Percentiles rank a stretch among this genome's conserved stretches.
These are phyloP conservation scores for Pollicipes pollicipes DNA, from an alignment of 1,140 invertebrate species.

Conservation along the genomic window DNA sequence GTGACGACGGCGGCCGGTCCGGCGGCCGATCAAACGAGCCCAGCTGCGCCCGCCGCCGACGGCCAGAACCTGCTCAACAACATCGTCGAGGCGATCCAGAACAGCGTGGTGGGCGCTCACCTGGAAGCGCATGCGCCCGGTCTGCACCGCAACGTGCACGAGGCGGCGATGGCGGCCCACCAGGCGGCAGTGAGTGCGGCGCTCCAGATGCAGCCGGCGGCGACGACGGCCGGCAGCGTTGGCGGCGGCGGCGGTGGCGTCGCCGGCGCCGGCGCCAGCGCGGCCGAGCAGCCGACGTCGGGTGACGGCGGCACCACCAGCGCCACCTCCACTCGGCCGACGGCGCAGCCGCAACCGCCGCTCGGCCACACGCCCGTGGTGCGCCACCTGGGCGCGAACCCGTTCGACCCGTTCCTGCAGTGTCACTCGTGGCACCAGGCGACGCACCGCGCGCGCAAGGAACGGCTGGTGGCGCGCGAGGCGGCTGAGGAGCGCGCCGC, in stretches of 20 bases:
- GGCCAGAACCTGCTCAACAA: background rate
- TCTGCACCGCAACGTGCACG: background rate
- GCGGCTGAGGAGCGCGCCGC: background rate
- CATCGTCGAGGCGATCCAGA: background rate
- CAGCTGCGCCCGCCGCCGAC: background rate
- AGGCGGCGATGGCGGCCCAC: background rate
- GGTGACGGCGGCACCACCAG: background rate
- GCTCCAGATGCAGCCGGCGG: background rate
- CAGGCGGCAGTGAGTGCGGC: background rate
- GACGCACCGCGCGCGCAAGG: background rate
- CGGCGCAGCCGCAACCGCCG: conserved; percentile 36
- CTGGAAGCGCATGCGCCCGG: background rate
- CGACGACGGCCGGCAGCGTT: background rate
- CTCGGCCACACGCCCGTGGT: background rate
- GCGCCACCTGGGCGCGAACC: conserved; percentile 15
- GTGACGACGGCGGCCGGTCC: background rate
- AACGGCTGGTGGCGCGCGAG: background rate
- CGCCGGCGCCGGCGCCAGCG: background rate
- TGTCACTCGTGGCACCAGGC: conserved; percentile 24
- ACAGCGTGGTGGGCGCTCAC: background rate
- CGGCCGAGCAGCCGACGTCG: background rate
- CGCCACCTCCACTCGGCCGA: conserved; percentile 34
- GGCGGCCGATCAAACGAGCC: background rate
- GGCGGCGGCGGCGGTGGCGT: background rate
- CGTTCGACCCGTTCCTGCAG: conserved; percentile 28